Base-by-base conservation (phyloP, 2,113 vertebrate genomes). In the Rallus limicola region DNA sequence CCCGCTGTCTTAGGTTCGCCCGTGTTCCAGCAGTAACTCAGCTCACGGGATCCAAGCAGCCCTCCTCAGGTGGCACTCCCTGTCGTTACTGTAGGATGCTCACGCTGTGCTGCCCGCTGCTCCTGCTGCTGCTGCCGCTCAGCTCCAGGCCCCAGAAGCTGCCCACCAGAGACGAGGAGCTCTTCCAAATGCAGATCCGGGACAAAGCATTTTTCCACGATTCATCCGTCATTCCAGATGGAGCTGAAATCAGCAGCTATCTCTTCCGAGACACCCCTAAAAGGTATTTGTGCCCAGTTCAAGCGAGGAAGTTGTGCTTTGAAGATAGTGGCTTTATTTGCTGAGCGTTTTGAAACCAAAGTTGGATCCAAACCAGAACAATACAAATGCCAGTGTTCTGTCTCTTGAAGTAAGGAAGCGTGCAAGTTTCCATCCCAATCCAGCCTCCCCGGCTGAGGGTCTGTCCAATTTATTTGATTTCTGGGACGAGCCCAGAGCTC, bases 151-250 rank as follows among this genome's bases (percentile, higher is more conserved):
- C 98, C 63, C 99, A 99, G 98, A 99, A 99, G 96, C 72, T 99
- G 25, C 99, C 99, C 53, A 99, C 99, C 9, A 98, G 99, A 78
- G 99, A 99, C 86, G 99, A 99, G 91, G 99, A 99, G 24, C 99
- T 99, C 88, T 99, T 99, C 94, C 99, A 99, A 97, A 99, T 99
- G 99, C 99, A 99, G 97, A 99, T 99, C 93, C 98, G 98, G 90
- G 99, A 99, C 98, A 99, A 99, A 90, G 96, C 98, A 0, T 97
- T 99, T 92, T 99, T 99, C 90, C 99, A 99, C 0, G 99, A 99
- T 96, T 99, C 99, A 0, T 99, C 99, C 1, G 98, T 99, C 86
- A 98, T 99, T 88, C 99, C 99, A 0, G 99, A 99, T 5, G 99
- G 99, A 96, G 99, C 99, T 0, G 99, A 99, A 97, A 99, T 99